Conservation (phyloP, 2,888 invertebrate genomes). For the Caenorhabditis sp. region DNA sequence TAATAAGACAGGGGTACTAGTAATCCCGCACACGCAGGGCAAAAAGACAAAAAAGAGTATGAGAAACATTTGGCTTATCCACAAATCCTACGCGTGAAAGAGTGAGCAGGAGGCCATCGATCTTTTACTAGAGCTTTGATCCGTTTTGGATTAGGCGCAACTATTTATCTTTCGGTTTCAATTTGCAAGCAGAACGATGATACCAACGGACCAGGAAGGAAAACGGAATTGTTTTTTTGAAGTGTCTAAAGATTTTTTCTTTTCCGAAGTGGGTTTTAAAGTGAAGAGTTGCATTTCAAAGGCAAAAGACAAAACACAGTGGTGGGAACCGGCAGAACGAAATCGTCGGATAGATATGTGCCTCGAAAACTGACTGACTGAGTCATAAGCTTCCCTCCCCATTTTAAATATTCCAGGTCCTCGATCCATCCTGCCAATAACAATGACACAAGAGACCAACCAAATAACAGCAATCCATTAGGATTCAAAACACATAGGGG, state of each 20-base stretch:
- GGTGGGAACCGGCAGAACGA: background rate
- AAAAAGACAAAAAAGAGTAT: constrained; percentile 2
- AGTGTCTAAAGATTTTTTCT: too few species aligned
- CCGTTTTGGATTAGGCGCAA: background rate
- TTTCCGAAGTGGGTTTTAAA: too few species aligned
- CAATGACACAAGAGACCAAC: constrained; percentile 16
- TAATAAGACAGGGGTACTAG: background rate
- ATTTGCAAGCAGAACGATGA: background rate
- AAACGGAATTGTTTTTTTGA: background rate
- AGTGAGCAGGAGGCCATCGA: background rate
- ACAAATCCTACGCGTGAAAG: background rate
- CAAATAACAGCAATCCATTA: constrained; percentile 37
- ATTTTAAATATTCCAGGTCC: constrained; percentile 34
- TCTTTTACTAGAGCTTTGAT: constrained; percentile 4
- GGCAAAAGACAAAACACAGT: too few species aligned
- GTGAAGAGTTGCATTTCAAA: too few species aligned
- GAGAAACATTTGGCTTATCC: constrained; percentile 13
- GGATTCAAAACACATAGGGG: constrained; percentile 32
- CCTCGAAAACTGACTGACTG: too few species aligned
- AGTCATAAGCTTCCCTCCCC: constrained; percentile 21
- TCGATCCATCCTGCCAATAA: constrained; percentile 19
- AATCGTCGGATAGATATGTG: background rate
- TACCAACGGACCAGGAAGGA: background rate
- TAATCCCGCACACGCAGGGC: constrained; percentile 11
- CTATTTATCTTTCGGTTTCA: background rate